A percentile compares a stretch with the other conserved stretches of the same genome.
Evolutionary conservation across 2,888 invertebrate genomes (phyloP).

Genomic region (Selenia dentaria): DNA sequence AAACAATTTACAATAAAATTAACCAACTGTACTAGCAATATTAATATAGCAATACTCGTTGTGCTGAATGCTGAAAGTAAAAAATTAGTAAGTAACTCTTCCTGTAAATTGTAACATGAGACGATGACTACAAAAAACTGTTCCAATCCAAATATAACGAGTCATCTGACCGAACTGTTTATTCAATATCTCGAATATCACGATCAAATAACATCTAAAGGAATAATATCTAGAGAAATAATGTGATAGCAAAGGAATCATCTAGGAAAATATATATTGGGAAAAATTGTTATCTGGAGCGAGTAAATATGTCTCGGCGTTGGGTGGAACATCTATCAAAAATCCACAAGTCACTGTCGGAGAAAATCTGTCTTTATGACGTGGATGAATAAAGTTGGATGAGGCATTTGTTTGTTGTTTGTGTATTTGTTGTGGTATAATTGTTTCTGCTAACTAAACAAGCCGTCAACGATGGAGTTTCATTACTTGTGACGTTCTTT

Average conservation of each 20-base stretch:
- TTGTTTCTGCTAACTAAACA: too few relatives aligned
- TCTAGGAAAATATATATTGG: constrained; percentile 51
- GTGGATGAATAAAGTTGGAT: constrained; percentile 12
- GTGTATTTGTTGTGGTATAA: too few relatives aligned
- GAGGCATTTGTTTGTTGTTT: neutral
- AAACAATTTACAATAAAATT: too few relatives aligned
- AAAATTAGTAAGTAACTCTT: too few relatives aligned
- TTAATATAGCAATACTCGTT: too few relatives aligned
- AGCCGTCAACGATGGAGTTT: too few relatives aligned
- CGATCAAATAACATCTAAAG: constrained; percentile 31
- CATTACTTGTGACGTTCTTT: too few relatives aligned
- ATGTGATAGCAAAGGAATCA: constrained; percentile 37
- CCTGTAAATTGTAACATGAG: too few relatives aligned
- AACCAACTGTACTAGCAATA: too few relatives aligned
- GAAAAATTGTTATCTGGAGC: constrained; percentile 58
- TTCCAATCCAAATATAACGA: constrained; percentile 10
- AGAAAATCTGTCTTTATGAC: constrained; percentile 38
- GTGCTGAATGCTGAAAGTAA: too few relatives aligned
- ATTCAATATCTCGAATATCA: constrained; percentile 47
- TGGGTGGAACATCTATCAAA: constrained; percentile 58
- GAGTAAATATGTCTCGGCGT: constrained; percentile 60
- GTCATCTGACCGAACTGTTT: constrained; percentile 35
- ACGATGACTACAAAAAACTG: too few relatives aligned
- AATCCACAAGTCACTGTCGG: constrained; percentile 56
- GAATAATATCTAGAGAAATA: constrained; percentile 29